Evolutionary conservation across 2,113 vertebrate genomes (phyloP), one percentile per base, ranked within the genome.

Genomic region (Podilymbus podiceps): DNA sequence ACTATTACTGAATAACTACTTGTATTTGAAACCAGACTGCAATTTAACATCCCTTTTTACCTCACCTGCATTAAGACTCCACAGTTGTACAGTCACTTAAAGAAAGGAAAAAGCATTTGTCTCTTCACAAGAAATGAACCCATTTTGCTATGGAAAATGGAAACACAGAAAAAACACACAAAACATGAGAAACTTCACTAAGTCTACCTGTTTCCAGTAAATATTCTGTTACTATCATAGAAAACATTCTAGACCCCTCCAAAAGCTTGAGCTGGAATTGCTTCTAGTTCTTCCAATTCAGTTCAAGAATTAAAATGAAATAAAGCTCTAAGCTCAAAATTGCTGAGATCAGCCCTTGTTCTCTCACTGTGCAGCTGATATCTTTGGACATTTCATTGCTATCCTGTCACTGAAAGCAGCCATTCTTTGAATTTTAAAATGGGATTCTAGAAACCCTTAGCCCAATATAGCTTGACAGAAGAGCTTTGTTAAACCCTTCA

Each of bases 401-500:
- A 87, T 53, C 67, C 93, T 71, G 66, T 47, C 68, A 94, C 52
- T 97, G 96, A 97, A 97, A 97, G 94, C 94, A 49, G 62, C 31
- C 78, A 95, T 97, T 97, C 92, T 97, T 89, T 28, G 25, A 22
- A 59, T 92, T 94, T 95, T 92, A 72, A 93, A 92, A 78, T 24
- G 5, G 73, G 72, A 93, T 93, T 95, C 93, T 56, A 86, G 66
- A 92, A 80, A 69, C 76, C 28, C 66, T 79, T 66, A 72, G 80
- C 42, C 94, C 74, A 93, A 82, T 21, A 82, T 21, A 85, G 87
- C 66, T 89, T 68, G 76, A 97, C 94, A 97, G 85, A 97, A 42
- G 27, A 88, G 79, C 87, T 91, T 94, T 97, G 96, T 97, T 84
- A 97, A 91, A 86, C 53, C 50, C n/a, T 93, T 91, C 76, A 72